Percentiles rank a stretch among this genome's conserved stretches.
Evolutionary conservation across 2,113 vertebrate genomes (phyloP).

Genomic region (Antigone vipio): DNA sequence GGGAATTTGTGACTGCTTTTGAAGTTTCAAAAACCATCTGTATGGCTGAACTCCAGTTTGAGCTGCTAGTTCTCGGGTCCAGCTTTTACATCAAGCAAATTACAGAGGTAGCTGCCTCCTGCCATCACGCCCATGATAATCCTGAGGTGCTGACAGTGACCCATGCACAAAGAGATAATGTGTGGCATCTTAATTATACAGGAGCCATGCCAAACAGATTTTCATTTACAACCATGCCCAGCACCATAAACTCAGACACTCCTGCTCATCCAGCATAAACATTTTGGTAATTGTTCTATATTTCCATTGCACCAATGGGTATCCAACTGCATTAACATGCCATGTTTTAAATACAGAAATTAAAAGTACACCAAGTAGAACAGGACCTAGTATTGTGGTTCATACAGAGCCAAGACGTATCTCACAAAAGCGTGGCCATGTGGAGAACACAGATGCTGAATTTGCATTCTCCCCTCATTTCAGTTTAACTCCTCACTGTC

Average conservation of each 20-base stretch:
- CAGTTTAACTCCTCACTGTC: background rate
- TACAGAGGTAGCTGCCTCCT: background rate
- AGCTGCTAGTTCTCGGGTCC: background rate
- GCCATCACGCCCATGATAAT: background rate
- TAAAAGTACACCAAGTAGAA: background rate
- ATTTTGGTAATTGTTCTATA: background rate
- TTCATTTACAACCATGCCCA: background rate
- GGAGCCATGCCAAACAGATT: background rate
- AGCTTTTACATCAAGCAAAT: background rate
- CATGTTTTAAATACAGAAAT: background rate
- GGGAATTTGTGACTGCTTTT: background rate
- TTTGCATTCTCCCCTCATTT: background rate
- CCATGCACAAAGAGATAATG: background rate
- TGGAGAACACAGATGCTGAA: background rate
- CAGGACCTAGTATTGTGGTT: background rate
- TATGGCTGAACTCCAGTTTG: background rate
- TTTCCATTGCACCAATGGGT: fast-evolving
- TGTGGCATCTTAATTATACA: background rate
- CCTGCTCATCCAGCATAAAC: background rate
- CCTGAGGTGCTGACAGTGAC: background rate
- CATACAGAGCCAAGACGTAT: background rate
- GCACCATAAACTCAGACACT: background rate
- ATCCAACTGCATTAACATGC: background rate
- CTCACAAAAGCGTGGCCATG: fast-evolving
- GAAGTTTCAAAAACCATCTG: background rate